Evolutionary conservation across 2,113 vertebrate genomes (phyloP), one percentile per base, ranked within the genome.

Genomic region (Misgurnus mizolepis): DNA sequence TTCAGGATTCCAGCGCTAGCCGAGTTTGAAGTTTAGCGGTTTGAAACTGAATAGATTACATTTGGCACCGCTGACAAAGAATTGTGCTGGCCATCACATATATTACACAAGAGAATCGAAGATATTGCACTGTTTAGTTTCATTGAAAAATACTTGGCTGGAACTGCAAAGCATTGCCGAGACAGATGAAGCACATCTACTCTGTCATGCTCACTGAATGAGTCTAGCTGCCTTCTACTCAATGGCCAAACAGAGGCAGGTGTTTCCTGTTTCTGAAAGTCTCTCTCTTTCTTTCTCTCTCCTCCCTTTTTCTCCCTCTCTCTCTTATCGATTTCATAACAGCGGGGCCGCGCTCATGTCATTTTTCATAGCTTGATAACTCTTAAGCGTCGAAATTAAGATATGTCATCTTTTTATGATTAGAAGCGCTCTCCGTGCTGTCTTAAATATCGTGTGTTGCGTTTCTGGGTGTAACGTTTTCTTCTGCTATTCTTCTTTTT

Each of bases 211-310:
- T 81, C 74, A 80, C 76, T 86, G 80, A 86, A 84, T 86, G 85
- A 80, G 80, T 72, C 66, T 73, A 78, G 76, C 82, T 84, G 80
- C 77, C 70, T 86, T 84, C 77, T 84, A 73, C 76, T 85, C 84
- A 80, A 56, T 86, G 82, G 85, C 82, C 85, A 86, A 86, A 84
- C 85, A 80, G 79, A 82, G 82, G 79, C 85, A 86, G 85, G 85
- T 86, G 85, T 83, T 86, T 86, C 82, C 85, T 86, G 82, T 86
- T 80, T 84, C 82, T 81, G 67, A 39, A 81, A 80, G 71, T 79
- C 75, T 67, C 75, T 79, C 50, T 72, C 68, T 81, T 66, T 70
- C 61, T 74, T 66, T 70, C 61, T 74, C 7, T 60, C 14, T 67
- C 15, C 22, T 70, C 10, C 17, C 45, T 60, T 8, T 49, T 10